Percentiles rank a stretch among this genome's conserved stretches.
phyloP scores from a whole-genome alignment of 2,888 invertebrate genomes.

The Andrena fulva region DNA sequence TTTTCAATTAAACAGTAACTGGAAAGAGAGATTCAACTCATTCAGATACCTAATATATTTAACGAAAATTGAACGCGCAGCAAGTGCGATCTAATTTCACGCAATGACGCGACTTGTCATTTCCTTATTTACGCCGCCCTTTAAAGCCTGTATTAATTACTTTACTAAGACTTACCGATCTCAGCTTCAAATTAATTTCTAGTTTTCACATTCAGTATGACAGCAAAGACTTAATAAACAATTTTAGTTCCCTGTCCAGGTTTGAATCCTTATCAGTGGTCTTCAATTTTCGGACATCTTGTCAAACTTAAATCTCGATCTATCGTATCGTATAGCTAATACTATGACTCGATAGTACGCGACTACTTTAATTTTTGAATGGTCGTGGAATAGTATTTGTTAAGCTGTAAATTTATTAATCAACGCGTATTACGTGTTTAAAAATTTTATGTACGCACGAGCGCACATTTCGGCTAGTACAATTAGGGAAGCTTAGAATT shows the following conservation, averaged over 20 bases:
- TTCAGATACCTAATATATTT: not conserved
- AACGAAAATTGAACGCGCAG: constrained; percentile 6
- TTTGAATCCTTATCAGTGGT: constrained; percentile 46
- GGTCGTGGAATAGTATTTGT: not conserved
- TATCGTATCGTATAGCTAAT: constrained; percentile 36
- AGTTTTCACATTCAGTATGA: not conserved
- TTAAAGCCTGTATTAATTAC: not conserved
- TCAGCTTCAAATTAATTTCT: constrained; percentile 7
- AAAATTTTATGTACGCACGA: not conserved
- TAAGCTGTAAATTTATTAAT: not conserved
- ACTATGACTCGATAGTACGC: constrained; percentile 23
- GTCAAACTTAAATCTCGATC: constrained; percentile 60
- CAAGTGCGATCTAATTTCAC: not conserved
- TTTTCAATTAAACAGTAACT: not conserved
- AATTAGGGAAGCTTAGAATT: too few relatives aligned
- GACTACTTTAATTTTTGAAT: not conserved
- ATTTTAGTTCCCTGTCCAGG: constrained; percentile 16
- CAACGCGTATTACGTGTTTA: not conserved
- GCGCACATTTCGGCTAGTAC: too few relatives aligned
- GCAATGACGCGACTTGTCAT: not conserved
- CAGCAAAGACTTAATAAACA: constrained; percentile 25
- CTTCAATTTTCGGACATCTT: constrained; percentile 65
- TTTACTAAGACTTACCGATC: constrained; percentile 31
- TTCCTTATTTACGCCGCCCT: not conserved
- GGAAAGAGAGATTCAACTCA: not conserved